phyloP scores from a whole-genome alignment of 2,113 vertebrate species.

The Pipra filicauda region DNA sequence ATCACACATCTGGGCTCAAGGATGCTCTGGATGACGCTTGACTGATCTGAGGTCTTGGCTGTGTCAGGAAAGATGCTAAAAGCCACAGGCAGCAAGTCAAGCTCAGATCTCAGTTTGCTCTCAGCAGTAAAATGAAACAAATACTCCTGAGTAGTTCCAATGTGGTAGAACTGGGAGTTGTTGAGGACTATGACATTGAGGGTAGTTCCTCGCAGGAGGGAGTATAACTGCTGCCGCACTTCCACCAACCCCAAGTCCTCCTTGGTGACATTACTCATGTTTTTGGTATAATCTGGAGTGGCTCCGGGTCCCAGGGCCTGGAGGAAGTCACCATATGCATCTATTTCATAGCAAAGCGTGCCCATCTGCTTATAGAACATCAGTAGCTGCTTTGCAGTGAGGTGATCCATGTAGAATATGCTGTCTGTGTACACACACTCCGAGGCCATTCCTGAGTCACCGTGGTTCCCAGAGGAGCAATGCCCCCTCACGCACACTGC shows the following conservation, averaged over 20 bases:
- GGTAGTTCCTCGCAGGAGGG: slow-evolving; percentile 78
- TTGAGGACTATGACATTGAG: slow-evolving; percentile 88
- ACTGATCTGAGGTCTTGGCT: neutral
- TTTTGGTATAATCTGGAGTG: slow-evolving; percentile 76
- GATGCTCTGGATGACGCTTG: slow-evolving; percentile 83
- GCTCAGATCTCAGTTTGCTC: slow-evolving; percentile 76
- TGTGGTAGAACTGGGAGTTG: slow-evolving; percentile 93
- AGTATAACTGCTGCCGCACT: slow-evolving; percentile 82
- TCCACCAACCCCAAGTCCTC: slow-evolving; percentile 69
- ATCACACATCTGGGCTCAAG: slow-evolving; percentile 73
- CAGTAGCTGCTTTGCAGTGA: slow-evolving; percentile 73
- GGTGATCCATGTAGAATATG: slow-evolving; percentile 85
- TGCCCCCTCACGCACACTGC: slow-evolving; percentile 70
- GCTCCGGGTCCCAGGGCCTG: slow-evolving; percentile 87
- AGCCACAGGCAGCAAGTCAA: slow-evolving; percentile 77
- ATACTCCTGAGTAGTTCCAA: slow-evolving; percentile 89
- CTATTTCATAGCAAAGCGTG: slow-evolving; percentile 85
- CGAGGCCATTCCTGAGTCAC: neutral
- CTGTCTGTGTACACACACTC: slow-evolving; percentile 93
- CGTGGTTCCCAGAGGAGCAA: neutral
- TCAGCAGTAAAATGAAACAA: slow-evolving; percentile 84
- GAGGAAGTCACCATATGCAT: slow-evolving; percentile 94
- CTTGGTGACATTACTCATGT: slow-evolving; percentile 69
- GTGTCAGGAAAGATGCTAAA: slow-evolving; percentile 71
- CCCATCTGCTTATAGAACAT: slow-evolving; percentile 76